A percentile compares a stretch with the other conserved stretches of the same genome.
Conservation (phyloP, 2,113 vertebrate species). For the Rutilus rutilus region DNA sequence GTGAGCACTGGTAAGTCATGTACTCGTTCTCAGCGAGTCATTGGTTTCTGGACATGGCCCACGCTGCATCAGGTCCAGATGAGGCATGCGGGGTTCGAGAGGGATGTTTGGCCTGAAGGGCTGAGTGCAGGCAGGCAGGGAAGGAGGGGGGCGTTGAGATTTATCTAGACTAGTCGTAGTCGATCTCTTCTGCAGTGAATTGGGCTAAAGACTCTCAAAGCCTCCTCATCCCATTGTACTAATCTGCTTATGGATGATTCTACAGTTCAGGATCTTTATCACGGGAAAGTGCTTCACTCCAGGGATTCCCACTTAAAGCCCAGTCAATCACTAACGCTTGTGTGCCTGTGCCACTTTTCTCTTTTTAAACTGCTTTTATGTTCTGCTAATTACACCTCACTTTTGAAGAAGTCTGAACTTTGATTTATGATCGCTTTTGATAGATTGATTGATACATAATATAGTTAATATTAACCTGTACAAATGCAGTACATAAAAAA, state of each 20-base stretch:
- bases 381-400: background rate
- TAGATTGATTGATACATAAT: too few relatives aligned
- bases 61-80: slow-evolving; percentile 18
- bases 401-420: background rate
- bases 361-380: slow-evolving; percentile 52
- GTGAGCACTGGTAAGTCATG: slow-evolving; percentile 19
- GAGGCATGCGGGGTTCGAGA: background rate
- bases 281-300: slow-evolving; percentile 66
- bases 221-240: slow-evolving; percentile 79
- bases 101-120: slow-evolving; percentile 41
- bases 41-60: slow-evolving; percentile 10
- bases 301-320: slow-evolving; percentile 66
- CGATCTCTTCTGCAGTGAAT: slow-evolving; percentile 62
- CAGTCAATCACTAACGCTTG: slow-evolving; percentile 62
- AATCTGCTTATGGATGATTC: slow-evolving; percentile 76
- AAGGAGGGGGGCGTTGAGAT: slow-evolving; percentile 32
- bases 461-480: too few relatives aligned
- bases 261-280: slow-evolving; percentile 69
- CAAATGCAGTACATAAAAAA: too few relatives aligned
- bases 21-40: slow-evolving; percentile 1
- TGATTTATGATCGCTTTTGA: background rate
- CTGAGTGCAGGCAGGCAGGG: slow-evolving; percentile 11
- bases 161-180: slow-evolving; percentile 53
- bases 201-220: slow-evolving; percentile 73
- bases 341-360: slow-evolving; percentile 31